These are phyloP conservation scores for Sphinx pinastri DNA, from an alignment of 2,888 invertebrate genomes.

Conservation along the genomic window DNA sequence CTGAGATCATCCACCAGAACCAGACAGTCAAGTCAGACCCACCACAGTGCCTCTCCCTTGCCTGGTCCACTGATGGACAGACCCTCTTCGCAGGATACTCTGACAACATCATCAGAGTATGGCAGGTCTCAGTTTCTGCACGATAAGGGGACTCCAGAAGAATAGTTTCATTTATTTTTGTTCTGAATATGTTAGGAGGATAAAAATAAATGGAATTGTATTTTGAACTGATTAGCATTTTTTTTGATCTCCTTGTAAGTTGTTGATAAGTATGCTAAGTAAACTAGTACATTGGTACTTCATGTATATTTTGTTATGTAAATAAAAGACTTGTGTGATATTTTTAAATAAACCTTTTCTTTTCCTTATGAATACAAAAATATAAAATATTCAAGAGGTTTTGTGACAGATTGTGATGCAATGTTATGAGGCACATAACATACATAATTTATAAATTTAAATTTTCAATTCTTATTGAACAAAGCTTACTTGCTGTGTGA, in stretches of 20 bases:
- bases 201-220: slow-evolving; percentile 82
- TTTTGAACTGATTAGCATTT: slow-evolving; percentile 60
- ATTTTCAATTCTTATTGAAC: not conserved
- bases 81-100: slow-evolving; percentile 99
- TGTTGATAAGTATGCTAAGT: slow-evolving; percentile 34
- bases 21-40: slow-evolving; percentile 93
- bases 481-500: not conserved
- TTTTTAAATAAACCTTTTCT: slow-evolving; percentile 43
- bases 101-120: slow-evolving; percentile 98
- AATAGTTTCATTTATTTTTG: slow-evolving; percentile 80
- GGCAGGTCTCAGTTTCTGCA: slow-evolving; percentile 97
- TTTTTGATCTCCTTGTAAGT: slow-evolving; percentile 68
- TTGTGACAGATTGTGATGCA: not conserved
- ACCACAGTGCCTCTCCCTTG: slow-evolving; percentile 97
- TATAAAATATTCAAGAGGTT: slow-evolving; percentile 27
- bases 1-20: slow-evolving; percentile 94
- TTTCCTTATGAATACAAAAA: slow-evolving; percentile 35
- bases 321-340: slow-evolving; percentile 58
- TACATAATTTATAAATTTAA: too few relatives aligned
- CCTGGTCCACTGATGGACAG: slow-evolving; percentile 99
- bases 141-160: slow-evolving; percentile 81
- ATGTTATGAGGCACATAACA: not conserved
- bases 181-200: slow-evolving; percentile 59
- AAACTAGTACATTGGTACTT: slow-evolving; percentile 37
- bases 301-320: slow-evolving; percentile 55